Conservation (phyloP, 2,797 vertebrate genomes). For the Thalassophryne amazonica region DNA sequence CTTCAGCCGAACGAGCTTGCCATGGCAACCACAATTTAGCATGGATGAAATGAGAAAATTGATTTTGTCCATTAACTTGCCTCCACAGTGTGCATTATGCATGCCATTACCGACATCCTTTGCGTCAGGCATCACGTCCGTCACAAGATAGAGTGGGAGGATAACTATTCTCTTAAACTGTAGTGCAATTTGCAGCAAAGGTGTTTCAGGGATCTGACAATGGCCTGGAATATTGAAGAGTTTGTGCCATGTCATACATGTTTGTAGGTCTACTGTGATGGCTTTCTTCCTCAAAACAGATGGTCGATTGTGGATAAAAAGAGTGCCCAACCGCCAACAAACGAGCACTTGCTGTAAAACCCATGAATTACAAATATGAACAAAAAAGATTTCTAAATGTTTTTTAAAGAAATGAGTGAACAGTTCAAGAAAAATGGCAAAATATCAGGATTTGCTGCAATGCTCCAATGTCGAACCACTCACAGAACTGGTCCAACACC, state of each 20-base stretch:
- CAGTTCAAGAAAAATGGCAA: too few relatives aligned
- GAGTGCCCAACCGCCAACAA: slow-evolving; percentile 32
- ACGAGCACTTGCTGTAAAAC: slow-evolving; percentile 38
- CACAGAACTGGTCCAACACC: too few relatives aligned
- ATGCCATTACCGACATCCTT: slow-evolving; percentile 47
- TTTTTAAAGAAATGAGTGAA: too few relatives aligned
- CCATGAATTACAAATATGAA: too few relatives aligned
- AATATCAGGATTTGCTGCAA: too few relatives aligned
- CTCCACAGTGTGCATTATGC: slow-evolving; percentile 40
- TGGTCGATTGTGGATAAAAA: slow-evolving; percentile 41
- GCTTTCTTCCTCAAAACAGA: slow-evolving; percentile 57
- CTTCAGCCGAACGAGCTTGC: slow-evolving; percentile 26
- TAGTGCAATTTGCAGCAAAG: slow-evolving; percentile 45
- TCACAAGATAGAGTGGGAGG: slow-evolving; percentile 42
- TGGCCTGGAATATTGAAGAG: slow-evolving; percentile 41
- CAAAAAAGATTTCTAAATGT: too few relatives aligned
- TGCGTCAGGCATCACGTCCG: slow-evolving; percentile 37
- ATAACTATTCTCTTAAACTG: slow-evolving; percentile 45
- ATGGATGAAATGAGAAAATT: slow-evolving; percentile 50
- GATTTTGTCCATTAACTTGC: slow-evolving; percentile 57
- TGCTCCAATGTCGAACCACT: too few relatives aligned
- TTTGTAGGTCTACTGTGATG: slow-evolving; percentile 8
- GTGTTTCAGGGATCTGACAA: slow-evolving; percentile 36
- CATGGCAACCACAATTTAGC: slow-evolving; percentile 55
- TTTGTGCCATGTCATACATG: slow-evolving; percentile 23